A percentile compares a stretch with the other conserved stretches of the same genome.
Evolutionary conservation across 2,888 invertebrate genomes (phyloP).

Genomic region (Limnephilus rhombicus): DNA sequence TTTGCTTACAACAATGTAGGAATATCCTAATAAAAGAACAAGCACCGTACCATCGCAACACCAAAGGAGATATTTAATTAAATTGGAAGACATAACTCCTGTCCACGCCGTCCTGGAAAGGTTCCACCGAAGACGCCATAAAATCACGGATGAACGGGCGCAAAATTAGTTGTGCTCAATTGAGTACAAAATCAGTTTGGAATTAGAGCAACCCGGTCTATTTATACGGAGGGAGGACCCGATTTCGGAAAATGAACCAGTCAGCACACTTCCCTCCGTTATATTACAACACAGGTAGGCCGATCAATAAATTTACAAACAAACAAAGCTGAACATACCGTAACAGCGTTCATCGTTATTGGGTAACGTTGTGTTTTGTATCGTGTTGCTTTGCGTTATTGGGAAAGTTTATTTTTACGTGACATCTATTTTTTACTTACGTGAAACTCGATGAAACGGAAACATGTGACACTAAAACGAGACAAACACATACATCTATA

Average conservation of each 20-base stretch:
- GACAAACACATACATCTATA: too few species aligned
- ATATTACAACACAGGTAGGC: background rate
- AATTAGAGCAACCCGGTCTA: slow-evolving; percentile 33
- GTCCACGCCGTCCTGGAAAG: slow-evolving; percentile 5
- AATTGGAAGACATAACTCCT: slow-evolving; percentile 33
- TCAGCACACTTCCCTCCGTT: background rate
- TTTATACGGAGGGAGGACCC: slow-evolving; percentile 2
- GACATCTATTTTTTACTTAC: background rate
- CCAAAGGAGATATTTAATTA: slow-evolving; percentile 37
- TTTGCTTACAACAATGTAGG: slow-evolving; percentile 25
- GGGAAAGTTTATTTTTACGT: background rate
- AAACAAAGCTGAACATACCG: background rate
- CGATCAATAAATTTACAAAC: background rate
- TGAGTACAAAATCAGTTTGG: slow-evolving; percentile 40
- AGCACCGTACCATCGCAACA: background rate
- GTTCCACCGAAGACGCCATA: slow-evolving; percentile 33
- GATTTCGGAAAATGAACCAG: slow-evolving; percentile 9
- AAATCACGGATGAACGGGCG: slow-evolving; percentile 35
- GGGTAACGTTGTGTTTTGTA: background rate
- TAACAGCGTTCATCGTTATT: background rate
- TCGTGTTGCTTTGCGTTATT: background rate
- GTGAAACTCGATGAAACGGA: too few species aligned
- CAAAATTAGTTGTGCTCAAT: slow-evolving; percentile 42
- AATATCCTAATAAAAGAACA: slow-evolving; percentile 16
- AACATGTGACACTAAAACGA: too few species aligned